Evolutionary conservation across 2,113 vertebrate species (phyloP), one percentile per base, ranked within the genome.

Genomic region (Clarias magur): DNA sequence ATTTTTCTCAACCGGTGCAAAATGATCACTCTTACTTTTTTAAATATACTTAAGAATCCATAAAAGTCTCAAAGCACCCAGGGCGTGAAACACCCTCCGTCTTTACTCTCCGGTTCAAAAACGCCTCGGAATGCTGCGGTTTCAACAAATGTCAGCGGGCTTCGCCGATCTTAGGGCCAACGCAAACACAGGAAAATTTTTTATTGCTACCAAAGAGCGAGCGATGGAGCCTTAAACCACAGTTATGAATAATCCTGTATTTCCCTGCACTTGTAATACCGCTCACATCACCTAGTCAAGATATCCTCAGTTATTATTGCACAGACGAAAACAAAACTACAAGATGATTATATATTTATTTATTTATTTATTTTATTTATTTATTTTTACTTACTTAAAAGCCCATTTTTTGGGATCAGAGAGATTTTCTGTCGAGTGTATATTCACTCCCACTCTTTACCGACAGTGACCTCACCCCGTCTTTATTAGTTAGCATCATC

Each of bases 41-140:
- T 1, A 12, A 67, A 67, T 67, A 27, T 9, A 4, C 13, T 72
- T 38, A 8, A 72, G 9, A 72, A 34, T 27, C 27, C n/a, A 30
- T 48, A 60, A 7, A 48, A 27, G 82, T 84, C 82, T 38, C 13
- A 62, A 86, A 83, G 48, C 72, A 76, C 72, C 42, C 70, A 15
- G 21, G 48, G 70, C 70, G 65, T 3, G 57, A 62, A 38, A 67
- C 11, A 65, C 59, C 72, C 23, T 42, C 34, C 53, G 85, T 82
- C 60, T 48, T 48, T 7, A 13, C 56, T 65, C 70, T 19, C 67
- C 27, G 53, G 57, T 65, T 87, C 13, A 62, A 80, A 81, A 86
- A 83, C 6, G 27, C 21, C 6, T 65, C 25, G 86, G 86, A 87
- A 87, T 87, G 86, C 62, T 83, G 86, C 62, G 86, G 86, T 84